Conservation (phyloP, 1,140 invertebrate species). For the Saccostrea cuccullata region DNA sequence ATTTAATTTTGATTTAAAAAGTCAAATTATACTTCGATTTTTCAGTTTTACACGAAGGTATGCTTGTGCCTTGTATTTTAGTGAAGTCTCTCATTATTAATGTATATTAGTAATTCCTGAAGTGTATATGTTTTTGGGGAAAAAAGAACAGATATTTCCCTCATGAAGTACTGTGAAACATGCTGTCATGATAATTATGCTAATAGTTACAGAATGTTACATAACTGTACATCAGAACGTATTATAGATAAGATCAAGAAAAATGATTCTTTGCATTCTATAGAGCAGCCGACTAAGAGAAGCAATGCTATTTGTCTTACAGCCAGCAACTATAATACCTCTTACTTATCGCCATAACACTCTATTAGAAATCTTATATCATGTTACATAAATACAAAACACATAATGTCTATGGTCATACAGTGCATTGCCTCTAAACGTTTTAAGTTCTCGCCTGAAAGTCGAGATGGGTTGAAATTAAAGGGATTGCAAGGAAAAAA, state of each 20-base stretch:
- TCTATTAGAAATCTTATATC: not conserved
- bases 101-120: no score
- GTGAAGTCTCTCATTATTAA: no score
- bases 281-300: not conserved
- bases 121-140: no score
- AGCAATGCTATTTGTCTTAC: not conserved
- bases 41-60: not conserved
- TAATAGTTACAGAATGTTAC: not conserved
- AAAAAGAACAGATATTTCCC: not conserved
- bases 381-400: not conserved
- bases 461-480: not conserved
- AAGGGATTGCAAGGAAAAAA: not conserved
- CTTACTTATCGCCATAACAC: not conserved
- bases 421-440: not conserved
- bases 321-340: not conserved
- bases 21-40: not conserved
- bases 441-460: not conserved
- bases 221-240: not conserved
- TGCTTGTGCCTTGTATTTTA: not conserved
- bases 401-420: slow-evolving; percentile 1
- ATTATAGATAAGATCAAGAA: not conserved
- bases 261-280: not conserved
- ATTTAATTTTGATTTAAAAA: not conserved
- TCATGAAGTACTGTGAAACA: not conserved
- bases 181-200: not conserved